Evolutionary conservation across 2,113 vertebrate genomes (phyloP).

Genomic region (Romanogobio albipinnatus): DNA sequence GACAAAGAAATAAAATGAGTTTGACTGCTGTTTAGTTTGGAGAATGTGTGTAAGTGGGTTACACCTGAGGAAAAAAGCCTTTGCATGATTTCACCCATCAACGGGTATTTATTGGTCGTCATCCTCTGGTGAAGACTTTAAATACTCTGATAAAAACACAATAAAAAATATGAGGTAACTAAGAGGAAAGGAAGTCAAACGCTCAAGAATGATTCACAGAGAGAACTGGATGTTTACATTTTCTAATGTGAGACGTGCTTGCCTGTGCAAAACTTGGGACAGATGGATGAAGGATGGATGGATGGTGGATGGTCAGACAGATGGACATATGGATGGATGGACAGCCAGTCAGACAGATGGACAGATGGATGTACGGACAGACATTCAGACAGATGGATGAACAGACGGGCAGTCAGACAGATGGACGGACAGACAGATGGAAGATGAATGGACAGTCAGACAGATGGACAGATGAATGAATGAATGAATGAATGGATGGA

Average conservation of each 20-base stretch:
- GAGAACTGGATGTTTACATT: neutral
- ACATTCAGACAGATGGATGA: too few species aligned
- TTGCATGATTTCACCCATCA: neutral
- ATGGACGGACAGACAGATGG: too few species aligned
- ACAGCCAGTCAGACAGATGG: too few species aligned
- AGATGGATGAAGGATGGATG: neutral
- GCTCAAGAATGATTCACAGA: neutral
- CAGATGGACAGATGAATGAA: too few species aligned
- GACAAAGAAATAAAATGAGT: slow-evolving; percentile 44
- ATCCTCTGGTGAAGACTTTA: neutral
- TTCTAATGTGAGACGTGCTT: neutral
- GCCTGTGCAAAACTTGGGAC: neutral
- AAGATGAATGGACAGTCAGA: too few species aligned
- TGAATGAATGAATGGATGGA: too few species aligned
- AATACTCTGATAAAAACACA: neutral
- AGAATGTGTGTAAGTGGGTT: neutral
- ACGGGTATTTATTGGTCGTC: neutral
- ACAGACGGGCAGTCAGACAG: too few species aligned
- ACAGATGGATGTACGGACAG: too few species aligned
- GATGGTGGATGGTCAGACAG: neutral
- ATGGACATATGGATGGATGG: too few species aligned
- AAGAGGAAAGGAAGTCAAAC: neutral
- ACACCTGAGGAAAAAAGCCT: neutral
- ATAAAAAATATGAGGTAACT: neutral
- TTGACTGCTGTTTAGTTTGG: slow-evolving; percentile 17